Conservation (phyloP, 2,113 vertebrate genomes). For the Turdus rufiventris region DNA sequence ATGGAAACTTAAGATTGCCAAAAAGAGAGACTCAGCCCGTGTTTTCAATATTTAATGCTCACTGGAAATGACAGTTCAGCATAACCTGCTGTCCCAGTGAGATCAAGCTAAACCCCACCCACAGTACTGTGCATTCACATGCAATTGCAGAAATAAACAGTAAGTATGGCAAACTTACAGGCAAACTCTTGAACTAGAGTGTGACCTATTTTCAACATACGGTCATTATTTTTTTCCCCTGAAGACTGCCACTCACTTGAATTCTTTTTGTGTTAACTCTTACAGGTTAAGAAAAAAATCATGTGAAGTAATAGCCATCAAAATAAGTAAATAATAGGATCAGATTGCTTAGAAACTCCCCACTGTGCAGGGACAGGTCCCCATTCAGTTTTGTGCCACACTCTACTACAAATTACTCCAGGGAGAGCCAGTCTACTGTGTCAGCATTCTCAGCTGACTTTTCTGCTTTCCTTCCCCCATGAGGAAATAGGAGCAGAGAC, state of each 20-base stretch:
- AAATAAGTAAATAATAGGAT: not conserved
- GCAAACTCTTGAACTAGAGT: not conserved
- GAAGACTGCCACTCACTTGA: not conserved
- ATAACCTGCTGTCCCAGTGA: not conserved
- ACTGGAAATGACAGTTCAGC: conserved; percentile 46
- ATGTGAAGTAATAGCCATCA: not conserved
- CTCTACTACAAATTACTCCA: not conserved
- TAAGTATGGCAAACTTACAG: not conserved
- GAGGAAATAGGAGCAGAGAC: not conserved
- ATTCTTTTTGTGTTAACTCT: not conserved
- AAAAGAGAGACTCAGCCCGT: not conserved
- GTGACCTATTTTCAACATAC: not conserved
- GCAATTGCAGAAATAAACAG: not conserved
- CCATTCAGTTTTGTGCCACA: not conserved
- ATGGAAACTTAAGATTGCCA: conserved; percentile 50
- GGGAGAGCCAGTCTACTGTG: not conserved
- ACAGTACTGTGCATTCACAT: not conserved
- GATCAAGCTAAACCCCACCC: not conserved
- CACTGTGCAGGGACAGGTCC: not conserved
- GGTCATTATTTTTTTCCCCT: not conserved
- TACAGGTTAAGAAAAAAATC: not conserved
- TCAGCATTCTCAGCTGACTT: not conserved
- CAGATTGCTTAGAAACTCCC: not conserved
- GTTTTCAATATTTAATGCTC: conserved; percentile 66
- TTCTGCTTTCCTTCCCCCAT: not conserved